Evolutionary conservation across 2,888 invertebrate species (phyloP).

Genomic region (Ochropacha duplaris): DNA sequence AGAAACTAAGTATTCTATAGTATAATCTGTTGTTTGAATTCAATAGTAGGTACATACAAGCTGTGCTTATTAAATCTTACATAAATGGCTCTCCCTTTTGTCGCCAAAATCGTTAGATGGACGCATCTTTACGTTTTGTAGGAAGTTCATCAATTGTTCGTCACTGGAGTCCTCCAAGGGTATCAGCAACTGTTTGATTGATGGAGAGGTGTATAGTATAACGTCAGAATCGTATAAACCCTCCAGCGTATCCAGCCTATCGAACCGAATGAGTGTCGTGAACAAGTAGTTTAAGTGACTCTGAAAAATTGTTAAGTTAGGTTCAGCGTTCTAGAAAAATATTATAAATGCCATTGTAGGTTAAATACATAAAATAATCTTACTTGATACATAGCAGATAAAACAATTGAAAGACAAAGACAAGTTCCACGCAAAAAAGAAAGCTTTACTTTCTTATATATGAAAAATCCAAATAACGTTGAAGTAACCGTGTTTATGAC

Average conservation of each 20-base stretch:
- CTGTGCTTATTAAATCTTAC: neutral
- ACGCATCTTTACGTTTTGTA: slow-evolving; percentile 10
- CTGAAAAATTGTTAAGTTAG: slow-evolving; percentile 30
- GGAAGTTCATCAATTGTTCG: slow-evolving; percentile 18
- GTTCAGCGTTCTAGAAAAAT: too few species aligned
- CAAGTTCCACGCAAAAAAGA: slow-evolving; percentile 38
- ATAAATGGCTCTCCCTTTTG: neutral
- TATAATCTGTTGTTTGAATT: too few species aligned
- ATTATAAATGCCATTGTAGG: too few species aligned
- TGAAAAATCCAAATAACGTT: slow-evolving; percentile 41
- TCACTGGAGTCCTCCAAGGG: slow-evolving; percentile 17
- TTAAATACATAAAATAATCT: slow-evolving; percentile 11
- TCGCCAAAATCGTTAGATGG: neutral
- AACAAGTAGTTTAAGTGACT: slow-evolving; percentile 51
- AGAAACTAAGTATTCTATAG: too few species aligned
- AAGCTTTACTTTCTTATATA: slow-evolving; percentile 25
- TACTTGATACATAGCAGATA: slow-evolving; percentile 50
- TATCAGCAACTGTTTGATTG: slow-evolving; percentile 31
- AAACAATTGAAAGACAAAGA: slow-evolving; percentile 40
- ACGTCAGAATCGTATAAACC: slow-evolving; percentile 30
- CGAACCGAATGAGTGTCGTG: slow-evolving; percentile 38
- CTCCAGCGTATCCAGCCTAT: slow-evolving; percentile 31
- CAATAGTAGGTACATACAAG: too few species aligned
- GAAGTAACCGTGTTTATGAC: slow-evolving; percentile 27
- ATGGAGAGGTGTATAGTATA: slow-evolving; percentile 33